Evolutionary conservation across 2,113 vertebrate genomes (phyloP).

Genomic region (Baryphthengus martii): DNA sequence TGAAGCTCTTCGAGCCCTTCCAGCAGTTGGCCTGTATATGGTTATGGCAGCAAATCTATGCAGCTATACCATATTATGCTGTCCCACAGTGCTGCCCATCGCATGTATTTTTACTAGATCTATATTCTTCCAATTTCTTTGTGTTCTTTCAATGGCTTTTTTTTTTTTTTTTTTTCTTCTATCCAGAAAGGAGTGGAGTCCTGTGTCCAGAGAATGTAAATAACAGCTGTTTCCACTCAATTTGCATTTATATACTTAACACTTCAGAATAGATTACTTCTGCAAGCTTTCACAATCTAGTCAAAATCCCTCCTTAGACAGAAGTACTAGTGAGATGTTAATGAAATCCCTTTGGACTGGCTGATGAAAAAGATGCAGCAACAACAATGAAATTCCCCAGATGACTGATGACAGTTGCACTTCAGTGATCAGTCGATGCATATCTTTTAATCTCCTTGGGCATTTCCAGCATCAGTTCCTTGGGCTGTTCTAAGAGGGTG

Average conservation of each 20-base stretch:
- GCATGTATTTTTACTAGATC: neutral
- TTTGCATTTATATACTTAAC: slow-evolving; percentile 15
- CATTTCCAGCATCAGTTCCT: neutral
- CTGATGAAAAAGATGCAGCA: neutral
- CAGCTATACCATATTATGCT: neutral
- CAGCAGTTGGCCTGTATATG: neutral
- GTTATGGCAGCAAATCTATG: neutral
- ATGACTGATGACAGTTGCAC: neutral
- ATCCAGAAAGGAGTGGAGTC: neutral
- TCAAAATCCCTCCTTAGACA: neutral
- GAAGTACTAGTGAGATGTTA: neutral
- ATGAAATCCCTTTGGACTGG: slow-evolving; percentile 7
- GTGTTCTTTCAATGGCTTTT: neutral
- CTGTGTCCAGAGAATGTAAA: neutral
- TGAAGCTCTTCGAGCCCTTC: neutral
- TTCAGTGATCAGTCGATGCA: neutral
- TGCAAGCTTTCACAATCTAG: slow-evolving; percentile 15
- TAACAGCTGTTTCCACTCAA: slow-evolving; percentile 39
- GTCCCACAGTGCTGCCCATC: neutral
- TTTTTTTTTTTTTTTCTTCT: neutral
- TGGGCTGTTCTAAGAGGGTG: neutral
- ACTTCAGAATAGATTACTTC: slow-evolving; percentile 1
- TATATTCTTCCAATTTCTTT: neutral
- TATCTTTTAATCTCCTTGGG: neutral
- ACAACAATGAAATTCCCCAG: neutral